Evolutionary conservation across 1,140 invertebrate genomes (phyloP).

Genomic region (Lethrus apterus): DNA sequence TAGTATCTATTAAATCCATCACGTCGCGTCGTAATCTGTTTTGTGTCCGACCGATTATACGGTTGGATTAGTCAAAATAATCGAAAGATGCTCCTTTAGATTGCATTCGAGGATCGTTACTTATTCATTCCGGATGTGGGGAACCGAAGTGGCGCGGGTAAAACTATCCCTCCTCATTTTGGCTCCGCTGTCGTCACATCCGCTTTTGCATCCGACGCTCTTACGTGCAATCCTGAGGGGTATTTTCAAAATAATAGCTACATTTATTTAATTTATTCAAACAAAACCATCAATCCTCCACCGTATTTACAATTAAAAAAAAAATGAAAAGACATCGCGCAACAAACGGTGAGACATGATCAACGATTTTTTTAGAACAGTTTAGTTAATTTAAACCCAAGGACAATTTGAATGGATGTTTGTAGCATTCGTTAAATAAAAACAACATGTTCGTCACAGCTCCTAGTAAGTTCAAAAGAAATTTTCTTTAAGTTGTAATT

Average conservation of each 20-base stretch:
- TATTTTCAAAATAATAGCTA: slow-evolving; percentile 12
- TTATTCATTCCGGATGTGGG: slow-evolving; percentile 8
- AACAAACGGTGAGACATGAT: too few species aligned
- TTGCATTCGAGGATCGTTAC: background rate
- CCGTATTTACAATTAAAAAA: slow-evolving; percentile 7
- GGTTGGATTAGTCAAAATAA: background rate
- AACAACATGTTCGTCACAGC: slow-evolving; percentile 6
- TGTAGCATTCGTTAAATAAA: slow-evolving; percentile 2
- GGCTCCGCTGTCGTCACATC: slow-evolving; percentile 8
- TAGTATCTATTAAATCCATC: slow-evolving; percentile 12
- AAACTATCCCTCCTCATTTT: background rate
- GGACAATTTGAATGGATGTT: slow-evolving; percentile 4
- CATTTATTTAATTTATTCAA: slow-evolving; percentile 10
- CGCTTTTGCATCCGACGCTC: slow-evolving; percentile 9
- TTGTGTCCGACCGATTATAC: too few species aligned
- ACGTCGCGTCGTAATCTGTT: slow-evolving; percentile 5
- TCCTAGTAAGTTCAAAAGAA: slow-evolving; percentile 7
- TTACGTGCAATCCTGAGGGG: background rate
- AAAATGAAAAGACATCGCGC: slow-evolving; percentile 1
- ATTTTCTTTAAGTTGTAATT: background rate
- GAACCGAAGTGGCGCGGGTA: background rate
- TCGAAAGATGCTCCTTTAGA: background rate
- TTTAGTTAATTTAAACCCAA: too few species aligned
- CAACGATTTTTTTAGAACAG: too few species aligned
- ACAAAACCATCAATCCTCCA: background rate